phyloP scores from a whole-genome alignment of 2,797 vertebrate species.

The Paedocypris micromegethes region DNA sequence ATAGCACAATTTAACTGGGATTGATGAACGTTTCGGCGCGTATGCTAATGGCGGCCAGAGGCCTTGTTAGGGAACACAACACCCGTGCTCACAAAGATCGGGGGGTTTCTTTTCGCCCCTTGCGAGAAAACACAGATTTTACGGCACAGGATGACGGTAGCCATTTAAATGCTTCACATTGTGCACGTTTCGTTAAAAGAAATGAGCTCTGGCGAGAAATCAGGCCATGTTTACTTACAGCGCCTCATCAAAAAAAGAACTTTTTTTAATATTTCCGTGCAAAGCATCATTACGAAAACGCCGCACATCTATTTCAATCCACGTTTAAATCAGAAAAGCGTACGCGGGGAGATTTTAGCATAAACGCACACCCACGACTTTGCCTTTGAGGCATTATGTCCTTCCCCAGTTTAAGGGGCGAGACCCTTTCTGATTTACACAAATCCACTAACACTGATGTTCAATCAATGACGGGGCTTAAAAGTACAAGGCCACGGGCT shows the following conservation, averaged over 20 bases:
- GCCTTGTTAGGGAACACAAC: constrained; percentile 25
- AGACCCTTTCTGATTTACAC: constrained; percentile 34
- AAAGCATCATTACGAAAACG: constrained; percentile 44
- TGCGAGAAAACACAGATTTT: constrained; percentile 25
- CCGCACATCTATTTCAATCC: constrained; percentile 31
- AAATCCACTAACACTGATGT: constrained; percentile 29
- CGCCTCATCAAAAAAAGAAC: constrained; percentile 18
- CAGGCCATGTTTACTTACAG: constrained; percentile 40
- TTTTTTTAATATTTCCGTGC: constrained; percentile 17
- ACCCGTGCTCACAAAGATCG: constrained; percentile 18
- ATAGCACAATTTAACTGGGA: constrained; percentile 42
- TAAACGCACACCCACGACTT: constrained; percentile 28
- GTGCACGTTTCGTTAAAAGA: constrained; percentile 40
- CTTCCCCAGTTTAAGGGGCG: constrained; percentile 32
- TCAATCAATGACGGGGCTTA: constrained; percentile 41
- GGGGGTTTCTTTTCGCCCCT: constrained; percentile 21
- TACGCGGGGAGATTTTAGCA: constrained; percentile 30
- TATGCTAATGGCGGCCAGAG: constrained; percentile 41
- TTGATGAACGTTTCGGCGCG: constrained; percentile 43
- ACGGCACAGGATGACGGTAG: constrained; percentile 25
- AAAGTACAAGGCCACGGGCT: constrained; percentile 21
- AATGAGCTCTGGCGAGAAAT: constrained; percentile 31
- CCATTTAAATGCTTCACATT: constrained; percentile 37
- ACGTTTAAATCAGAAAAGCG: constrained; percentile 37
- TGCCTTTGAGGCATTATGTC: constrained; percentile 26